Conservation (phyloP, 2,113 vertebrate genomes). For the Caretta caretta region DNA sequence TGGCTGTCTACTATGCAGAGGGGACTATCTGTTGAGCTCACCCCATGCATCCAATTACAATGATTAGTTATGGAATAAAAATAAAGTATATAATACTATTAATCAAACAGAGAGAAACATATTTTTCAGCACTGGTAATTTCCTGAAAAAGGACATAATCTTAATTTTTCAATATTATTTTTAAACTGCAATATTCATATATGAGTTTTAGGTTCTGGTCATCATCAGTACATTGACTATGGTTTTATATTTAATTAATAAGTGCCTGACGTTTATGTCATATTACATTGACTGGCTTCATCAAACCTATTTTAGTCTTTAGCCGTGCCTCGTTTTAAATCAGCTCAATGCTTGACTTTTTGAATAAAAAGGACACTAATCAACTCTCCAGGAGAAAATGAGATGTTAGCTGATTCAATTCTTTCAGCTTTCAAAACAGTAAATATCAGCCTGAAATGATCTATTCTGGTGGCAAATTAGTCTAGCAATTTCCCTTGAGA, state of each 20-base stretch:
- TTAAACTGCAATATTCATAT: not conserved
- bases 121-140: not conserved
- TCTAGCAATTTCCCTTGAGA: constrained; percentile 24
- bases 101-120: not conserved
- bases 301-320: constrained; percentile 33
- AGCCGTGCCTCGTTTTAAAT: not conserved
- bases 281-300: not conserved
- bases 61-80: not conserved
- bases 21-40: not conserved
- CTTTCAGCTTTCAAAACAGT: constrained; percentile 48
- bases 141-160: not conserved
- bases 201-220: not conserved
- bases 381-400: constrained; percentile 12
- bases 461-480: constrained; percentile 29
- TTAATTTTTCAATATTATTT: not conserved
- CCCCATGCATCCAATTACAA: not conserved
- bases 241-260: constrained; percentile 33
- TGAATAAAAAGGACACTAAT: constrained; percentile 26
- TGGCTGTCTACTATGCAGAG: not conserved
- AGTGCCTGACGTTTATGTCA: not conserved
- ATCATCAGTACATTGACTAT: not conserved
- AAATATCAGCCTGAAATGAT: constrained; percentile 41
- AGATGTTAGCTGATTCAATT: constrained; percentile 35
- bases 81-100: not conserved
- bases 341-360: not conserved